Percentiles rank a stretch among this genome's conserved stretches.
These are phyloP conservation scores for Sphaerophoria rueppellii DNA, from an alignment of 2,888 invertebrate species.

Conservation along the genomic window DNA sequence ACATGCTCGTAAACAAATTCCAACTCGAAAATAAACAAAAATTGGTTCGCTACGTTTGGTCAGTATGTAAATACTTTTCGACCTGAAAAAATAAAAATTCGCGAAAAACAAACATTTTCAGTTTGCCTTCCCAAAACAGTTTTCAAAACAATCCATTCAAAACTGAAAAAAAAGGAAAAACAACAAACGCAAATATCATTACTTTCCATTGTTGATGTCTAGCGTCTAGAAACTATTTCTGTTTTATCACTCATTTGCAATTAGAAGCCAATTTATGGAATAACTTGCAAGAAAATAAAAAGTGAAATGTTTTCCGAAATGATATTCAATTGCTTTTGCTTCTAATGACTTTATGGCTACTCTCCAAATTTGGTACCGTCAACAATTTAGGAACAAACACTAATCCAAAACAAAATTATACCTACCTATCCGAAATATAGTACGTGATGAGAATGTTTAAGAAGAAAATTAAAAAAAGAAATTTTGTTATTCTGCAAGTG, in stretches of 20 bases:
- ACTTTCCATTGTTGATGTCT: slow-evolving; percentile 43
- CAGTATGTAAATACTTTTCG: too few relatives aligned
- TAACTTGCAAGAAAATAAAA: slow-evolving; percentile 66
- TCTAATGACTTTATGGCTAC: slow-evolving; percentile 60
- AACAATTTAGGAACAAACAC: background rate
- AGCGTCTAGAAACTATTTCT: background rate
- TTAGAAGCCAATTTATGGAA: slow-evolving; percentile 52
- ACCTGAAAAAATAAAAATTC: too few relatives aligned
- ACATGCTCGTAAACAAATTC: too few relatives aligned
- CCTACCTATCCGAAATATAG: slow-evolving; percentile 2
- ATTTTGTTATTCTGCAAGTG: background rate
- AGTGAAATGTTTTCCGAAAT: slow-evolving; percentile 66
- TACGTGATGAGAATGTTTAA: slow-evolving; percentile 27
- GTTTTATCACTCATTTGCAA: slow-evolving; percentile 14
- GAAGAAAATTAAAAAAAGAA: slow-evolving; percentile 9
- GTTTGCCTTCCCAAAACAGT: background rate
- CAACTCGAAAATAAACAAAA: too few relatives aligned
- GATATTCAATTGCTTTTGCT: slow-evolving; percentile 53
- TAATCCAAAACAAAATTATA: background rate
- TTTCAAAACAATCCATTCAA: slow-evolving; percentile 6
- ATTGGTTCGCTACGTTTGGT: too few relatives aligned
- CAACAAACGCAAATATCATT: slow-evolving; percentile 3
- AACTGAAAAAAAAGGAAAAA: background rate
- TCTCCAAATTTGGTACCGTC: slow-evolving; percentile 35
- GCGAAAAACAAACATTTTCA: too few relatives aligned